These are phyloP conservation scores for Oeneis ivallda DNA, from an alignment of 2,888 invertebrate species.

Conservation along the genomic window DNA sequence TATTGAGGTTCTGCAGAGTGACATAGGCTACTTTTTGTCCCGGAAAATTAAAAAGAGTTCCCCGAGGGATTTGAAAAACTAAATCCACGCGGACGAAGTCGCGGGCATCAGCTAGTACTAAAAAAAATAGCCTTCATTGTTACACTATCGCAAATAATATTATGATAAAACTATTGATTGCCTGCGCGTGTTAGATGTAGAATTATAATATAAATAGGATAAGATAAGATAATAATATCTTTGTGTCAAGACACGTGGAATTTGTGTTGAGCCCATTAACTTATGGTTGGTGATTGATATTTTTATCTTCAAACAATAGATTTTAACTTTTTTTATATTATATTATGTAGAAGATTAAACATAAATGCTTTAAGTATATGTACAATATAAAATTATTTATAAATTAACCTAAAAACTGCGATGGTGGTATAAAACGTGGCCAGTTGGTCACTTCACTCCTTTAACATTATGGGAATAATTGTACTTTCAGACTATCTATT, in stretches of 20 bases:
- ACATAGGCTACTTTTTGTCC: too few relatives aligned
- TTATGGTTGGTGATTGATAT: background rate
- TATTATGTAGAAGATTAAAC: too few relatives aligned
- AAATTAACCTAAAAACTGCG: slow-evolving; percentile 2
- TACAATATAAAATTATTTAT: background rate
- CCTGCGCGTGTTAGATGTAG: slow-evolving; percentile 6
- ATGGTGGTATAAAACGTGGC: slow-evolving; percentile 11
- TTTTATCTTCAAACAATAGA: too few relatives aligned
- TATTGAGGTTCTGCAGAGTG: too few relatives aligned
- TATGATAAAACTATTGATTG: background rate
- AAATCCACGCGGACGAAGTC: too few relatives aligned
- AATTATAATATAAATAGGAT: slow-evolving; percentile 16
- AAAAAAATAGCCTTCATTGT: background rate
- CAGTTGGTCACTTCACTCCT: background rate
- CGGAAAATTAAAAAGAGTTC: too few relatives aligned
- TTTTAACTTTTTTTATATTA: too few relatives aligned
- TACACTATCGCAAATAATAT: background rate
- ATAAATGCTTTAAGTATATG: too few relatives aligned
- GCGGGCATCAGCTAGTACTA: too few relatives aligned
- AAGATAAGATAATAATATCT: slow-evolving; percentile 23
- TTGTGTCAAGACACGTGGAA: slow-evolving; percentile 15
- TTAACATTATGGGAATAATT: slow-evolving; percentile 11
- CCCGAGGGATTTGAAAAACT: too few relatives aligned
- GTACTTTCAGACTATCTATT: slow-evolving; percentile 23
- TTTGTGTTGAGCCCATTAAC: slow-evolving; percentile 15